Evolutionary conservation across 92 coral and sea anemone genomes (phyloP), one percentile per base, ranked within the genome.

Genomic region (Pocillopora grandis): DNA sequence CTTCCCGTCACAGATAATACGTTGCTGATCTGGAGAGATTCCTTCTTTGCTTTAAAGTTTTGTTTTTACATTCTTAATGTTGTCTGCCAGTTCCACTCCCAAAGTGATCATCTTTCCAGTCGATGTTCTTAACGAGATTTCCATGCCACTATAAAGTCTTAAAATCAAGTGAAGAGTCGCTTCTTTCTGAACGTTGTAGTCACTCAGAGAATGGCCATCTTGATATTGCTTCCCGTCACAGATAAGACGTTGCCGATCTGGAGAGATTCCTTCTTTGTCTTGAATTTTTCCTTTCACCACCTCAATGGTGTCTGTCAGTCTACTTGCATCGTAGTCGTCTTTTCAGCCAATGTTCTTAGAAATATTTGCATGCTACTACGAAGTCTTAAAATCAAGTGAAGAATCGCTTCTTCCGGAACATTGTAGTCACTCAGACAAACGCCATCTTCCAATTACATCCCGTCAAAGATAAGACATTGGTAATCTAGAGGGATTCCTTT

Each of bases 21-120:
- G 76, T 72, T 72, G 76, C 56, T 48, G 59, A 9, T 49, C 72
- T 10, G 49, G 42, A 10, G 72, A 33, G 12, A n/a, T 2, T 16
- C 59, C 76, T 18, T 72, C 76, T 5, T 72, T 33, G 21, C 52
- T 60, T 62, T 62, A 19, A 15, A 62, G 66, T 36, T 36, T 71
- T 5, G 31, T 17, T 21, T 71, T 71, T 10, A 71, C 58, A 71
- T 35, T 71, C 58, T 71, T 21, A 17, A 71, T 14, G 42, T 55
- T 35, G 52, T 71, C 75, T 8, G 10, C 19, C 15, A 23, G 57
- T 71, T 71, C 52, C 9, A 72, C 76, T 1, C 23, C 1, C 57
- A 55, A 74, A n/a, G 35, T 52, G 37, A 74, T 55, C 18, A 42
- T 19, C 77, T n/a, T 74, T 18, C 77, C 77, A 48, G 62, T 57